Conservation (phyloP, 92 coral and sea anemone genomes). For the Zoanthus sansibaricus region DNA sequence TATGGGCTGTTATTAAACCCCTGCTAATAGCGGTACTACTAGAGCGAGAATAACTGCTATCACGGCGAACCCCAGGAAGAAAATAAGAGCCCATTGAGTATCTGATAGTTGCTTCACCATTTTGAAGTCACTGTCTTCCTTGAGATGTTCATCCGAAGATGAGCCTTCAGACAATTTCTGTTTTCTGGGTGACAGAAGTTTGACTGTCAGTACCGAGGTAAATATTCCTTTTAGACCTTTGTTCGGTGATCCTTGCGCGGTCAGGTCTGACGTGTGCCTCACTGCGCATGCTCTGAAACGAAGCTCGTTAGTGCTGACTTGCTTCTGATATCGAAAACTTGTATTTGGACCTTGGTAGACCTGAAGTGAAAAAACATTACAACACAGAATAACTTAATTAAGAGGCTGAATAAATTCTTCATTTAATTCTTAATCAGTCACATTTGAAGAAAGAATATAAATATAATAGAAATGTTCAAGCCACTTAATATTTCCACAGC, state of each 20-base stretch:
- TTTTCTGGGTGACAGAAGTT: conserved; percentile 68
- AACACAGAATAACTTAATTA: neutral
- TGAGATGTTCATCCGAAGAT: conserved; percentile 43
- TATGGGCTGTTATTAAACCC: conserved; percentile 5
- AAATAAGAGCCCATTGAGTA: conserved; percentile 89
- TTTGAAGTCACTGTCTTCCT: conserved; percentile 39
- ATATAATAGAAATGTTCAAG: no score
- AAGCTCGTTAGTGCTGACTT: conserved; percentile 68
- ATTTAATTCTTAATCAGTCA: no score
- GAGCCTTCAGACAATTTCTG: conserved; percentile 68
- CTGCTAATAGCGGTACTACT: conserved; percentile 73
- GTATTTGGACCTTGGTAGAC: conserved; percentile 85
- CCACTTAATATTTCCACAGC: no score
- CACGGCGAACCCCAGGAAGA: conserved; percentile 84
- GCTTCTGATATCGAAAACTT: conserved; percentile 52
- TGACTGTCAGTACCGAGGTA: conserved; percentile 69
- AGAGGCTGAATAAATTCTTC: no score
- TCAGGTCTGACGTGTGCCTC: conserved; percentile 62
- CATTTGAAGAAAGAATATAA: no score
- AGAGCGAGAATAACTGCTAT: conserved; percentile 74
- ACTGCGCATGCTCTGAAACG: conserved; percentile 94
- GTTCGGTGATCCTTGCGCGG: conserved; percentile 66
- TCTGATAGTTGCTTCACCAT: conserved; percentile 77
- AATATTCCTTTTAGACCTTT: conserved; percentile 82
- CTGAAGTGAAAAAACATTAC: conserved; percentile 35